A percentile compares a stretch with the other conserved stretches of the same genome.
Conservation (phyloP, 2,888 invertebrate genomes). For the Agriotes lineatus region DNA sequence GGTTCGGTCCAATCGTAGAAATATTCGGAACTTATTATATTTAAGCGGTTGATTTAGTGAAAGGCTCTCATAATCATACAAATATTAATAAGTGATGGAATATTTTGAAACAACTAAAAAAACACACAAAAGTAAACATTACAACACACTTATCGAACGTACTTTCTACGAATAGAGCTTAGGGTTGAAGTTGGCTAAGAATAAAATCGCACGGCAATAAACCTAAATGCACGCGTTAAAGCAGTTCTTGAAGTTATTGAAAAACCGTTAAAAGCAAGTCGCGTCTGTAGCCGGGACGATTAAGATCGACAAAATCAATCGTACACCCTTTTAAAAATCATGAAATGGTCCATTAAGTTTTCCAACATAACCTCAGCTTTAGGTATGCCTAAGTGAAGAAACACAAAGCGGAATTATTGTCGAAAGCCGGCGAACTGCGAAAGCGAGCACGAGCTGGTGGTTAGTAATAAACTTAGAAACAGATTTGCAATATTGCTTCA, state of each 20-base stretch:
- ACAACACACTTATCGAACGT: too few species aligned
- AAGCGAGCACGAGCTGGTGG: conserved; percentile 32
- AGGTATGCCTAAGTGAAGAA: conserved; percentile 28
- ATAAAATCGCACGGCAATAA: too few species aligned
- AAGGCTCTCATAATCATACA: too few species aligned
- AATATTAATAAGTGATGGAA: too few species aligned
- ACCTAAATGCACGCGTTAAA: neutral
- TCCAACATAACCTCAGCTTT: conserved; percentile 26
- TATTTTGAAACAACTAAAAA: too few species aligned
- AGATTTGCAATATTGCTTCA: conserved; percentile 45
- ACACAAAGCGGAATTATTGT: conserved; percentile 34
- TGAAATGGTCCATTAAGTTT: conserved; percentile 35
- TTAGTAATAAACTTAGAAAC: conserved; percentile 42
- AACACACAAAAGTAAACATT: too few species aligned
- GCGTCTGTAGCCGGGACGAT: neutral
- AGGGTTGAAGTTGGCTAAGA: too few species aligned
- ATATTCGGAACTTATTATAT: too few species aligned
- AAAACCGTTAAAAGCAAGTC: neutral
- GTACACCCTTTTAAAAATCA: conserved; percentile 30
- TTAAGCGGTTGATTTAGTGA: too few species aligned
- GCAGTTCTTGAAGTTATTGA: neutral
- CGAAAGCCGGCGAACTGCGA: conserved; percentile 32
- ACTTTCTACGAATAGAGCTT: too few species aligned
- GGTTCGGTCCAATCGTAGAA: too few species aligned
- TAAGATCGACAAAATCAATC: conserved; percentile 25